Base-by-base conservation (phyloP, 1,140 invertebrate species). In the Apis dorsata region DNA sequence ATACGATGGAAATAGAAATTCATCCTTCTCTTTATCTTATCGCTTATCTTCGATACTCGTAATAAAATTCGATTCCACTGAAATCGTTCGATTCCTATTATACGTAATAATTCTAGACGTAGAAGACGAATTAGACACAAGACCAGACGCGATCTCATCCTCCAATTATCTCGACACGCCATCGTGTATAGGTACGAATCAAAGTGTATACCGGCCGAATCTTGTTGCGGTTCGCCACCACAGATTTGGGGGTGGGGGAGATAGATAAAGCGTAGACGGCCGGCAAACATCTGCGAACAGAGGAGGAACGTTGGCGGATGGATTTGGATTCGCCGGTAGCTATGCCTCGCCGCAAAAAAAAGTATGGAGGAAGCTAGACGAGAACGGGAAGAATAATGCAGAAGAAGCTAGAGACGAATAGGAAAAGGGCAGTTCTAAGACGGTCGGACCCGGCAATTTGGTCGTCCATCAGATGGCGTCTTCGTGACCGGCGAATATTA, bases 401-500 rank as follows among this genome's bases (percentile, higher is more conserved):
- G 78, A 81, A 62, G 24, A 34, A 34, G 62, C 79, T 88, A 80
- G 84, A 85, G 84, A 85, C 76, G 86, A 85, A 85, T 88, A 88
- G 87, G 66, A 81, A 82, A 85, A 72, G 84, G 78, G 59, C 72
- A 73, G 85, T 73, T 82, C 59, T 59, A 66, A 86, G 79, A 63
- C 70, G 15, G 49, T 19, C 24, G 77, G 76, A 81, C 84, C 85
- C 85, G 68, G 88, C 78, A 93, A 92, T 93, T 93, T 93, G 84
- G 82, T 90, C 87, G 86, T 90, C 86, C 88, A 91, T 92, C 91
- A 92, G 91, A 91, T 93, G 92, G 90, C 89, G 90, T 88, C 91
- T 92, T 86, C 92, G 92, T 93, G 92, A 93, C 92, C 89, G 78
- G 19, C 76, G 88, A 88, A 89, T 90, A 92, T 93, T 93, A 92